phyloP scores from a whole-genome alignment of 2,888 invertebrate genomes.

The Synergus umbraculus region DNA sequence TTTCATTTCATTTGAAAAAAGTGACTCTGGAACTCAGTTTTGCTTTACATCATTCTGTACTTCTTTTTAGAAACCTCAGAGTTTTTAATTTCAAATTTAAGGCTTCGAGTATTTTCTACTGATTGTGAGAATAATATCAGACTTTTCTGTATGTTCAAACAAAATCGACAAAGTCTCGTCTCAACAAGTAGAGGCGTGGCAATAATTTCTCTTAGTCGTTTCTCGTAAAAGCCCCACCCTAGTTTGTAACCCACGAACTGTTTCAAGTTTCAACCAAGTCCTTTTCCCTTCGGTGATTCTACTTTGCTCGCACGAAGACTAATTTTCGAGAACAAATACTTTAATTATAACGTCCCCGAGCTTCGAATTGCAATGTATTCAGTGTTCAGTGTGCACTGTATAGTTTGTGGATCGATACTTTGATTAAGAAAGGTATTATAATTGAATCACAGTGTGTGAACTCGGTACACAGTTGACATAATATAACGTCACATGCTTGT shows the following conservation, averaged over 20 bases:
- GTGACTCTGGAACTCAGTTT: no score
- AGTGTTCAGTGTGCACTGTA: background rate
- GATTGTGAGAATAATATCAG: no score
- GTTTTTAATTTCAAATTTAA: no score
- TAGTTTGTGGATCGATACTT: slow-evolving; percentile 57
- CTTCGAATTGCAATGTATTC: slow-evolving; percentile 45
- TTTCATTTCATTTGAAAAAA: background rate
- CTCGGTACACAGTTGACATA: slow-evolving; percentile 26
- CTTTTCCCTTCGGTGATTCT: slow-evolving; percentile 10
- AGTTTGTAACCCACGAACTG: slow-evolving; percentile 24
- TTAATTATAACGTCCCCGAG: slow-evolving; percentile 60
- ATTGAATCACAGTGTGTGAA: slow-evolving; percentile 16
- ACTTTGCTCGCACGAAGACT: slow-evolving; percentile 44
- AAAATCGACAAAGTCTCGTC: background rate
- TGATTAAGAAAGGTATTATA: slow-evolving; percentile 55
- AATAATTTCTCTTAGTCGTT: slow-evolving; percentile 19
- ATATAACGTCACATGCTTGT: slow-evolving; percentile 2
- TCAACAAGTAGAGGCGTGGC: background rate
- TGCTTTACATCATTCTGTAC: no score
- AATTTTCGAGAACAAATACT: slow-evolving; percentile 63
- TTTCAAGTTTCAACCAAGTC: background rate
- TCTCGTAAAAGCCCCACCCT: slow-evolving; percentile 22
- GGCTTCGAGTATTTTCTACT: no score
- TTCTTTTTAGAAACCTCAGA: no score
- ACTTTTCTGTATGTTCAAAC: background rate